Conservation (phyloP, 2,113 vertebrate genomes). For the Neolamprologus kungweensis region DNA sequence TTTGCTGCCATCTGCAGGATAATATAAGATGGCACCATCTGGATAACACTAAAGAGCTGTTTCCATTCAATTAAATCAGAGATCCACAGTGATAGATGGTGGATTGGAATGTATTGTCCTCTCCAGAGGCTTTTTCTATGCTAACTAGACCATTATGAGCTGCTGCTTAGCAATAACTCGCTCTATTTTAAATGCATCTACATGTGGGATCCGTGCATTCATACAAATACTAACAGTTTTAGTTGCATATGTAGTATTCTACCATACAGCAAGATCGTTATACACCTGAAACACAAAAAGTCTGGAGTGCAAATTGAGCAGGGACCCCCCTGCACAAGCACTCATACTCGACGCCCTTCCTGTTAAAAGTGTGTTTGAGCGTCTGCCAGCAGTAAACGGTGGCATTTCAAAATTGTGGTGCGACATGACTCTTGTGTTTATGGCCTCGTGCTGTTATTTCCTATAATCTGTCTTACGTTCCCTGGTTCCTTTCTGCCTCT, state of each 20-base stretch:
- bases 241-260: not conserved
- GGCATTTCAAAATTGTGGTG: constrained; percentile 5
- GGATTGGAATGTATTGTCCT: not conserved
- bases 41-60: not conserved
- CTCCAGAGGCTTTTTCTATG: not conserved
- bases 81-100: constrained; percentile 13
- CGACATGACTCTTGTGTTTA: constrained; percentile 14
- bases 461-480: constrained; percentile 34
- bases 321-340: not conserved
- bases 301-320: not conserved
- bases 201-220: not conserved
- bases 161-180: not conserved
- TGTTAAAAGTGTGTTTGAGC: not conserved
- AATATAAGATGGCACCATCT: not conserved
- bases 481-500: not conserved
- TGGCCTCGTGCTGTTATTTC: constrained; percentile 19
- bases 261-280: not conserved
- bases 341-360: not conserved
- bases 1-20: constrained; percentile 60
- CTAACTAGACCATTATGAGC: not conserved
- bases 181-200: not conserved
- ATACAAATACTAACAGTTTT: not conserved
- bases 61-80: constrained; percentile 19
- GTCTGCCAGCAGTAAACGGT: constrained; percentile 8
- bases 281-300: not conserved